phyloP scores from a whole-genome alignment of 2,888 invertebrate genomes.

The Pristionchus arcanus region DNA sequence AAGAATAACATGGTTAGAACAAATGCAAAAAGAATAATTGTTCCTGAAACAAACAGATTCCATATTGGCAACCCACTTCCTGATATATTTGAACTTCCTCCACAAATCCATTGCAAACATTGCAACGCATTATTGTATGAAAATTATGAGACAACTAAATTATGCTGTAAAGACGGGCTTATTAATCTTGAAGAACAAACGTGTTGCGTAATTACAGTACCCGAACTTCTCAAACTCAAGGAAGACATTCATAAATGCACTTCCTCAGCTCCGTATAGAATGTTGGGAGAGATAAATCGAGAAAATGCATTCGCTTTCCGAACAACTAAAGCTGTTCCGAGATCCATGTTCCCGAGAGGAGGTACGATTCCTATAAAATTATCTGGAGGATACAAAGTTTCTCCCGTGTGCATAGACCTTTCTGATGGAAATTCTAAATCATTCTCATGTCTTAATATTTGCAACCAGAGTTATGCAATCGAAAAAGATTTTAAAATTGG shows the following conservation, averaged over 20 bases:
- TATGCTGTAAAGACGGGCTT: conserved; percentile 15
- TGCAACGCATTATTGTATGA: not conserved
- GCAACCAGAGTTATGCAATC: not conserved
- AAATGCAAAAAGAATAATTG: not conserved
- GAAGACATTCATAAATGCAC: not conserved
- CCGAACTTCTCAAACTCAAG: not conserved
- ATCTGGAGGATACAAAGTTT: not conserved
- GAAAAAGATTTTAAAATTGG: not conserved
- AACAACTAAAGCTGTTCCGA: too few relatives aligned
- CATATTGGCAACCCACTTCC: not conserved
- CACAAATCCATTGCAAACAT: not conserved
- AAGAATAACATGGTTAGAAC: not conserved
- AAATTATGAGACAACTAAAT: not conserved
- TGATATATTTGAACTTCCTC: not conserved
- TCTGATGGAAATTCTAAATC: too few relatives aligned
- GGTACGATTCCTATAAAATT: not conserved
- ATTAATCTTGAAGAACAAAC: not conserved
- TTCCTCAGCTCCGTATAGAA: not conserved
- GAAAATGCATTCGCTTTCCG: conserved; percentile 6
- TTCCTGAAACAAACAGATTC: not conserved
- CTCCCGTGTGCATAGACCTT: not conserved
- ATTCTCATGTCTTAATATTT: conserved; percentile 6
- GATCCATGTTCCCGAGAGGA: not conserved
- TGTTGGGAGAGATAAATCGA: not conserved
- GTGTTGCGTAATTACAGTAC: not conserved